Evolutionary conservation across 2,113 vertebrate genomes (phyloP).

Genomic region (Ivindomyrus marchei): DNA sequence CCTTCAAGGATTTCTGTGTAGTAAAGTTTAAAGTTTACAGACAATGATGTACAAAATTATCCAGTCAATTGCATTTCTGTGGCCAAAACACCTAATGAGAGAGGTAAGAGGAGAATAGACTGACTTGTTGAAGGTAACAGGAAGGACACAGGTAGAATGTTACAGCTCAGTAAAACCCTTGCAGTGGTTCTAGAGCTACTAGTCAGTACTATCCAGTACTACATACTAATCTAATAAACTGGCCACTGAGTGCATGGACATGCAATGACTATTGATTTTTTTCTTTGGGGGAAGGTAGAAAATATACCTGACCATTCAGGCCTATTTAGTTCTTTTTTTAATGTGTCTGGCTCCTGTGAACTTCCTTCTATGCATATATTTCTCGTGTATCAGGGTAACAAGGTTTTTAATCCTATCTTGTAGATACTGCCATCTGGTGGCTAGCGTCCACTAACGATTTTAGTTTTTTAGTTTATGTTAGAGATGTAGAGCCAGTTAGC

Average conservation of each 20-base stretch:
- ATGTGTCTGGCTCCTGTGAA: not conserved
- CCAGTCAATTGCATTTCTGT: not conserved
- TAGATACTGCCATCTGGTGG: slow-evolving; percentile 11
- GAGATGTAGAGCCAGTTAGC: not conserved
- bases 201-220: not conserved
- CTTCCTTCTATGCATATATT: not conserved
- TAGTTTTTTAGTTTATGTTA: not conserved
- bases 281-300: not conserved
- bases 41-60: not conserved
- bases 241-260: not conserved
- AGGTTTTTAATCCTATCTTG: not conserved
- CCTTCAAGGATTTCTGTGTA: not conserved
- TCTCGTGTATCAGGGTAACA: not conserved
- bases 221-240: not conserved
- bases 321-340: not conserved
- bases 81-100: not conserved
- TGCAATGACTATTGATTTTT: not conserved
- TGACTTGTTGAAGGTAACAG: not conserved
- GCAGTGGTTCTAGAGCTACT: not conserved
- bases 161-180: not conserved
- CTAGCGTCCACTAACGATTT: not conserved
- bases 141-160: not conserved
- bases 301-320: not conserved
- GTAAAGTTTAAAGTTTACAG: not conserved
- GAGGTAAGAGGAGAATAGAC: not conserved